Evolutionary conservation across 2,888 invertebrate genomes (phyloP).

Genomic region (Selenia dentaria): DNA sequence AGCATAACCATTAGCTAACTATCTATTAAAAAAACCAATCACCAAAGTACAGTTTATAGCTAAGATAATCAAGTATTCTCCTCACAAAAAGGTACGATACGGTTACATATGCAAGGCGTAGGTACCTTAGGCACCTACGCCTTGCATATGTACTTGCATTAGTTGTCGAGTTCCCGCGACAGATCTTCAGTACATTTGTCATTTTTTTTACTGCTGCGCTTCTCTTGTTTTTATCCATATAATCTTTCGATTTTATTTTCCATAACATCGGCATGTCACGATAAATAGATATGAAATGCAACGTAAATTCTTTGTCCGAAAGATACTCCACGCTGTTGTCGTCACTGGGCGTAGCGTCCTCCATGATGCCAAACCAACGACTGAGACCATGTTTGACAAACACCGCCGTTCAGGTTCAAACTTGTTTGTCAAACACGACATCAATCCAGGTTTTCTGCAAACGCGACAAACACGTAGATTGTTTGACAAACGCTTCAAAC

Average conservation of each 20-base stretch:
- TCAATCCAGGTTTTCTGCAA: constrained; percentile 21
- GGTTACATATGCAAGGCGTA: too few relatives aligned
- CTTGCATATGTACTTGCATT: too few relatives aligned
- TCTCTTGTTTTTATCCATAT: constrained; percentile 24
- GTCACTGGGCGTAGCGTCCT: constrained; percentile 23
- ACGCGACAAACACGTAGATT: constrained; percentile 25
- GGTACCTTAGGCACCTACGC: too few relatives aligned
- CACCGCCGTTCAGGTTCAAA: constrained; percentile 21
- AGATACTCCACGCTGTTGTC: constrained; percentile 5
- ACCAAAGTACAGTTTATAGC: too few relatives aligned
- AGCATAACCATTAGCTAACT: too few relatives aligned
- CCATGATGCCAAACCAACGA: constrained; percentile 19
- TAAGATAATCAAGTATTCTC: too few relatives aligned
- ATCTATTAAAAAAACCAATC: too few relatives aligned
- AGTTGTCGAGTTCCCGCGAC: constrained; percentile 4
- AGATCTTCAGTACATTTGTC: constrained; percentile 25
- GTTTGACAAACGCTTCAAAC: constrained; percentile 22
- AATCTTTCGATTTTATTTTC: constrained; percentile 24
- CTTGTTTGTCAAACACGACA: constrained; percentile 22
- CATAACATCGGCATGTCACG: constrained; percentile 25
- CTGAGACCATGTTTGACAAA: constrained; percentile 22
- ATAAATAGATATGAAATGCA: constrained; percentile 26
- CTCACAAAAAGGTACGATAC: too few relatives aligned
- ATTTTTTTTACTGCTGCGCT: constrained; percentile 23
- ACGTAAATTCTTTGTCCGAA: constrained; percentile 19